Evolutionary conservation across 2,888 invertebrate species (phyloP).

Genomic region (Drosophila tripunctata): DNA sequence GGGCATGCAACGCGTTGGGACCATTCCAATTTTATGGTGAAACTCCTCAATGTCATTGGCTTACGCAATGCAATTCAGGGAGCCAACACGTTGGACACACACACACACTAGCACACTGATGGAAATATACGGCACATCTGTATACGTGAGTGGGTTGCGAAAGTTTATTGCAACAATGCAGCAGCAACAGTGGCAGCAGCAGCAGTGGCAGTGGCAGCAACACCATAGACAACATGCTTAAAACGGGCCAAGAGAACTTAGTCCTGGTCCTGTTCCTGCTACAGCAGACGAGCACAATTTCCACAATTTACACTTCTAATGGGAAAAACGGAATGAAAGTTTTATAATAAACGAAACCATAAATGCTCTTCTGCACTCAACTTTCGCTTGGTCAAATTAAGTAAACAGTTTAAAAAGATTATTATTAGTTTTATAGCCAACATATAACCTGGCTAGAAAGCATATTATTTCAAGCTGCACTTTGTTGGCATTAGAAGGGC

Average conservation of each 20-base stretch:
- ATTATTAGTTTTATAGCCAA: background rate
- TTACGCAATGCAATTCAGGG: conserved; percentile 63
- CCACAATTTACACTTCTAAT: conserved; percentile 57
- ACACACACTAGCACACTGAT: conserved; percentile 6
- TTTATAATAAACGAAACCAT: conserved; percentile 12
- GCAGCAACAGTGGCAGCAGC: background rate
- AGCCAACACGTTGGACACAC: conserved; percentile 40
- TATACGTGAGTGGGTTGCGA: conserved; percentile 53
- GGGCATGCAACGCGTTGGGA: background rate
- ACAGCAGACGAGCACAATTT: conserved; percentile 10
- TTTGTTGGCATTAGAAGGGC: too few species aligned
- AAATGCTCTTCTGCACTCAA: conserved; percentile 6
- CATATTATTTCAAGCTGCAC: background rate
- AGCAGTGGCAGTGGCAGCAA: background rate
- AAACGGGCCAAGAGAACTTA: conserved; percentile 28
- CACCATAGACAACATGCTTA: conserved; percentile 16
- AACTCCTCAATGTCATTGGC: conserved; percentile 34
- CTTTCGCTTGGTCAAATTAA: background rate
- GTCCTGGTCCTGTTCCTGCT: conserved; percentile 11
- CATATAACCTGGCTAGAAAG: background rate
- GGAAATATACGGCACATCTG: conserved; percentile 4
- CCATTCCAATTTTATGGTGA: conserved; percentile 14
- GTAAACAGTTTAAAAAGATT: conserved; percentile 4
- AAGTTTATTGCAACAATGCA: conserved; percentile 43
- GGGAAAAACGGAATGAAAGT: conserved; percentile 38